phyloP scores from a whole-genome alignment of 1,140 invertebrate species.

The Macrosteles quadrilineatus region DNA sequence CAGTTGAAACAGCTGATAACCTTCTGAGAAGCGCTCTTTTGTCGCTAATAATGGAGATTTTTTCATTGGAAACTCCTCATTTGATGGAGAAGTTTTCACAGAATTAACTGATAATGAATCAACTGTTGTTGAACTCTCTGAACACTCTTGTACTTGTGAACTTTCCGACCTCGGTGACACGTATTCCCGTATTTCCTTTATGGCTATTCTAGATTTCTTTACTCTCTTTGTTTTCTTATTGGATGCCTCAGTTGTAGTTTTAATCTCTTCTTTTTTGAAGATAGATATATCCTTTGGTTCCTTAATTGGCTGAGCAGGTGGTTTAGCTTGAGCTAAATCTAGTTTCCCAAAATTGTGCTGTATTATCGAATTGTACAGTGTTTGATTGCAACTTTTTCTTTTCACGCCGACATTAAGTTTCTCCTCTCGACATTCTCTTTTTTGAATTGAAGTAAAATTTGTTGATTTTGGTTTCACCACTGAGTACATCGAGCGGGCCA shows the following conservation, averaged over 20 bases:
- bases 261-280: background rate
- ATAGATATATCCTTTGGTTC: background rate
- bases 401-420: background rate
- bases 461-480: background rate
- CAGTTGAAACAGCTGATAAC: background rate
- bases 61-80: background rate
- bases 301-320: background rate
- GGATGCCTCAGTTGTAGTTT: background rate
- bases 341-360: conserved; percentile 22
- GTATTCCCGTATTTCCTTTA: background rate
- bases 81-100: background rate
- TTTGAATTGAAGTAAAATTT: background rate
- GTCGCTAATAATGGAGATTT: background rate
- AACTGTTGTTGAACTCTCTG: background rate
- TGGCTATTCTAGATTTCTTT: conserved; percentile 20
- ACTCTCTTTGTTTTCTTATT: background rate
- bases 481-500: background rate
- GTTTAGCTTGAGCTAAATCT: background rate
- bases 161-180: background rate
- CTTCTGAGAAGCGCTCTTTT: background rate
- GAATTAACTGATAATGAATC: background rate
- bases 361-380: background rate
- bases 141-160: background rate
- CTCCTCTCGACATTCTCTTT: background rate
- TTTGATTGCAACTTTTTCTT: background rate